Conservation (phyloP, 2,888 invertebrate species). For the Danaus chrysippus region DNA sequence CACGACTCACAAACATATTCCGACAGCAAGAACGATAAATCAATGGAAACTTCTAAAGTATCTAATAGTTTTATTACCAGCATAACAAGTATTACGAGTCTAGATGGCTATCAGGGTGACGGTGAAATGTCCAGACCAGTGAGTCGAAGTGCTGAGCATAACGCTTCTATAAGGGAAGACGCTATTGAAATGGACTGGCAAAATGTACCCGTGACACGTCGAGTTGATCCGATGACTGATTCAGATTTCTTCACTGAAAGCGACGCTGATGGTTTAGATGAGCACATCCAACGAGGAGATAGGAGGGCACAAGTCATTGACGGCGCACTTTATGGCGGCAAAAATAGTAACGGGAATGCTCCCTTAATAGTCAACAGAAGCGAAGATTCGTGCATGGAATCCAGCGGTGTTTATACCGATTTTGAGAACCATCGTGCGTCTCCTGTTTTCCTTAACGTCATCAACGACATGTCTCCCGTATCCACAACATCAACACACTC, state of each 20-base stretch:
- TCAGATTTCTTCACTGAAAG: constrained; percentile 95
- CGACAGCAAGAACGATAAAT: constrained; percentile 81
- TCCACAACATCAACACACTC: constrained; percentile 77
- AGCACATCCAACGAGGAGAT: constrained; percentile 84
- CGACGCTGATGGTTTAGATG: constrained; percentile 91
- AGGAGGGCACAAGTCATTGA: constrained; percentile 91
- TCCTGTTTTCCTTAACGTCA: constrained; percentile 75
- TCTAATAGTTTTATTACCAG: constrained; percentile 90
- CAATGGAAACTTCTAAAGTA: constrained; percentile 81
- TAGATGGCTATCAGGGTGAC: constrained; percentile 96
- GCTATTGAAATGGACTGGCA: constrained; percentile 78
- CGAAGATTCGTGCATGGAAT: constrained; percentile 92
- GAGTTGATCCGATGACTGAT: constrained; percentile 93
- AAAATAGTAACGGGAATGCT: constrained; percentile 75
- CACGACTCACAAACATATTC: constrained; percentile 78
- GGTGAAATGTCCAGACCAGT: constrained; percentile 93
- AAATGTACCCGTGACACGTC: constrained; percentile 81
- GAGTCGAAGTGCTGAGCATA: constrained; percentile 88
- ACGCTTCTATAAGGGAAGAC: constrained; percentile 77
- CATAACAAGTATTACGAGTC: constrained; percentile 93
- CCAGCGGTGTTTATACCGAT: constrained; percentile 93
- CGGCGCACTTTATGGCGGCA: constrained; percentile 91
- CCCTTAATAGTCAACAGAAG: constrained; percentile 77
- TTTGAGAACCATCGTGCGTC: constrained; percentile 83
- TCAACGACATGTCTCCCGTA: constrained; percentile 85